These are phyloP conservation scores for Musca domestica DNA, from an alignment of 1,140 invertebrate genomes.

Conservation along the genomic window DNA sequence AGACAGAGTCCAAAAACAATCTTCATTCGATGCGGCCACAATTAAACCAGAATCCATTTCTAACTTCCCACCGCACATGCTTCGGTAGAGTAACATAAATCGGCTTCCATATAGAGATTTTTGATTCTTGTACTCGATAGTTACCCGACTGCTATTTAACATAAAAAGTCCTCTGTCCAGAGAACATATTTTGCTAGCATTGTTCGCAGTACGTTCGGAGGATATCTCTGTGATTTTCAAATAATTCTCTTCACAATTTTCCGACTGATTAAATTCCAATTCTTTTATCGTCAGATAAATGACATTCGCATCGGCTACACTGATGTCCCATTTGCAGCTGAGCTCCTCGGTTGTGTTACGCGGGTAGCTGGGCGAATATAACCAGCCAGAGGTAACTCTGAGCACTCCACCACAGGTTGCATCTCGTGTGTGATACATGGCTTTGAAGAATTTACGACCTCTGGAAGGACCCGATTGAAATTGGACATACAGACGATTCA, in stretches of 20 bases:
- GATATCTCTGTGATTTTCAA: too few relatives aligned
- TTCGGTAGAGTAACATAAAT: conserved; percentile 32
- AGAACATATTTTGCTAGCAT: conserved; percentile 24
- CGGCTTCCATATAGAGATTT: conserved; percentile 27
- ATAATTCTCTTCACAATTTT: conserved; percentile 30
- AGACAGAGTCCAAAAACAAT: conserved; percentile 35
- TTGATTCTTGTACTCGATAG: conserved; percentile 26
- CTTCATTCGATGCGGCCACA: conserved; percentile 32
- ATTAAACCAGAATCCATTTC: conserved; percentile 31
- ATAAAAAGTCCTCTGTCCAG: conserved; percentile 24
- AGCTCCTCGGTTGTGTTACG: conserved; percentile 64
- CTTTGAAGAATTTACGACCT: conserved; percentile 65
- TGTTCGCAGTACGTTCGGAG: conserved; percentile 5
- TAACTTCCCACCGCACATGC: conserved; percentile 34
- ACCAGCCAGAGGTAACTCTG: conserved; percentile 61
- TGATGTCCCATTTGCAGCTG: conserved; percentile 78
- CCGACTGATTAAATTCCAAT: conserved; percentile 36
- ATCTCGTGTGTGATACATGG: conserved; percentile 28
- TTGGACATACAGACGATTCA: conserved; percentile 71
- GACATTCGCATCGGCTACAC: conserved; percentile 52
- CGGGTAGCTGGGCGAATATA: conserved; percentile 81
- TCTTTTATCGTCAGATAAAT: conserved; percentile 29
- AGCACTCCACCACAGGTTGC: conserved; percentile 72
- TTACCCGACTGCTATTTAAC: conserved; percentile 24
- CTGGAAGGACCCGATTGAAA: conserved; percentile 66